Evolutionary conservation across 2,888 invertebrate species (phyloP).

Genomic region (Brachyptera putata): DNA sequence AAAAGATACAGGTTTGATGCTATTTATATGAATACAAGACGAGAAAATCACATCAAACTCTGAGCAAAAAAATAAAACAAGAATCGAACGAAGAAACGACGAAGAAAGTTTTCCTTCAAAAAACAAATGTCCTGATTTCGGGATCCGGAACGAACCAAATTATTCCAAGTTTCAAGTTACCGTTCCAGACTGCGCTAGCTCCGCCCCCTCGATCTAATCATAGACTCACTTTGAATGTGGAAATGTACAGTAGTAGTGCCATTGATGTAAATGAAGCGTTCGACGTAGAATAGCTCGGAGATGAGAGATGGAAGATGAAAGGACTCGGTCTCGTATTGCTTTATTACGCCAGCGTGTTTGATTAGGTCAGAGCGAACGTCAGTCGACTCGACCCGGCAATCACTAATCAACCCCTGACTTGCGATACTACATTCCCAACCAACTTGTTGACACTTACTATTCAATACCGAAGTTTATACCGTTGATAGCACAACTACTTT

Average conservation of each 20-base stretch:
- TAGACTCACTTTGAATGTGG: slow-evolving; percentile 3
- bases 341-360: not conserved
- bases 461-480: too few relatives aligned
- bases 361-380: not conserved
- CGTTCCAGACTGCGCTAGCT: not conserved
- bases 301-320: too few relatives aligned
- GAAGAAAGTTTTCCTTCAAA: too few relatives aligned
- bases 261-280: slow-evolving; percentile 1
- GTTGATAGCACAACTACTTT: too few relatives aligned
- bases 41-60: too few relatives aligned
- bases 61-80: not conserved
- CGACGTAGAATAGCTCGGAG: slow-evolving; percentile 3
- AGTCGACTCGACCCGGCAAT: not conserved
- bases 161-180: slow-evolving; percentile 8
- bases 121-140: slow-evolving; percentile 6
- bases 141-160: slow-evolving; percentile 8
- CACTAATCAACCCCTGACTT: slow-evolving; percentile 8
- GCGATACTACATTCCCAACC: slow-evolving; percentile 4
- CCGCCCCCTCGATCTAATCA: not conserved
- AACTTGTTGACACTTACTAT: too few relatives aligned
- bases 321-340: not conserved
- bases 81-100: not conserved
- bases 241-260: not conserved
- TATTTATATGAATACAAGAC: too few relatives aligned
- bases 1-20: too few relatives aligned